These are phyloP conservation scores for Nematostella vectensis DNA, from an alignment of 92 coral and sea anemone species.

Conservation along the genomic window DNA sequence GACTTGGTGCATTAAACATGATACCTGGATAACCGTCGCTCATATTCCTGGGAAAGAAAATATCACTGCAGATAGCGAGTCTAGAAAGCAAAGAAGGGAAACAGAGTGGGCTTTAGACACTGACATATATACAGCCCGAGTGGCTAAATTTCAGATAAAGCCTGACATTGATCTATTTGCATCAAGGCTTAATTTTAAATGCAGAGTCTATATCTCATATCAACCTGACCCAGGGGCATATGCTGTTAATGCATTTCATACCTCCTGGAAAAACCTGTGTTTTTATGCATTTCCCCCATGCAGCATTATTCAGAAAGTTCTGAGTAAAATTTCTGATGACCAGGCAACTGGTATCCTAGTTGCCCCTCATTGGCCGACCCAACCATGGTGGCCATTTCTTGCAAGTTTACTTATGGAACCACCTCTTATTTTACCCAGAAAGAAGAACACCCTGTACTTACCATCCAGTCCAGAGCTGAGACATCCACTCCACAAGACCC, in stretches of 20 bases:
- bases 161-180: not conserved
- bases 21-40: too few species aligned
- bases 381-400: not conserved
- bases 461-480: not conserved
- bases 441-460: not conserved
- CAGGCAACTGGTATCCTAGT: not conserved
- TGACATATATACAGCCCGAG: too few species aligned
- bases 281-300: not conserved
- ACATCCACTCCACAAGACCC: not conserved
- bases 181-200: not conserved
- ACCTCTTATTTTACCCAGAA: not conserved
- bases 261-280: not conserved
- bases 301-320: not conserved
- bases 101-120: not conserved
- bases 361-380: not conserved
- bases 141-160: too few species aligned
- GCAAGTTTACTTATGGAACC: not conserved
- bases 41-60: too few species aligned
- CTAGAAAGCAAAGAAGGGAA: not conserved
- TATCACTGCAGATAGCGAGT: not conserved
- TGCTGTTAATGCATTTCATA: not conserved
- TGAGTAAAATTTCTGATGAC: not conserved
- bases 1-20: too few species aligned
- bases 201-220: not conserved
- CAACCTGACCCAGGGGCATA: not conserved